Evolutionary conservation across 2,113 vertebrate genomes (phyloP).

Genomic region (Lophura nycthemera): DNA sequence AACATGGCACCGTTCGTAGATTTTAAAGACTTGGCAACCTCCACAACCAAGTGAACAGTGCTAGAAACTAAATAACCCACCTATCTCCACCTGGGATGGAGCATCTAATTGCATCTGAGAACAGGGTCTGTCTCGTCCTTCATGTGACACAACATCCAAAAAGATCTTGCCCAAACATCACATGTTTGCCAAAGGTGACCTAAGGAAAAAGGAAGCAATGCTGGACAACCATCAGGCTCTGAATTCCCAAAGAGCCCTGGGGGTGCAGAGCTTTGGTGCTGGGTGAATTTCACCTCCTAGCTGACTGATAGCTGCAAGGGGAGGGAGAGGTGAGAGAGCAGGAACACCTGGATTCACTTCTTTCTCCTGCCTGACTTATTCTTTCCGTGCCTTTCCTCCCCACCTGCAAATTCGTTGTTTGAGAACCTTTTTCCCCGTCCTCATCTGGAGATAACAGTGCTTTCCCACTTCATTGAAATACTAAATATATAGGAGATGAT

Average conservation of each 20-base stretch:
- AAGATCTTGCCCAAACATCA: background rate
- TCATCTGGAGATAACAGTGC: background rate
- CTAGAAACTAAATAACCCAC: background rate
- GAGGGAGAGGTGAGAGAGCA: background rate
- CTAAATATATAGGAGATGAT: background rate
- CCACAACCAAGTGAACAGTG: background rate
- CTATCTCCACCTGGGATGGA: background rate
- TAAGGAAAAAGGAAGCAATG: background rate
- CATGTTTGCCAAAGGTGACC: background rate
- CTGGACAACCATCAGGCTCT: background rate
- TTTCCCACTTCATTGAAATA: conserved; percentile 37
- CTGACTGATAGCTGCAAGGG: background rate
- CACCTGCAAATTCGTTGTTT: background rate
- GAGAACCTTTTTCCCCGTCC: background rate
- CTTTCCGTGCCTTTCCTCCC: background rate
- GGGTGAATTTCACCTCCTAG: background rate
- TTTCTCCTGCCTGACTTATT: background rate
- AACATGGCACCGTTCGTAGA: background rate
- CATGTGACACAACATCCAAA: background rate
- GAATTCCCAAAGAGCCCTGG: background rate
- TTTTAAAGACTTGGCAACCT: background rate
- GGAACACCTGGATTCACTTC: background rate
- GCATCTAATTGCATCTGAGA: background rate
- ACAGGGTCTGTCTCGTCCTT: background rate
- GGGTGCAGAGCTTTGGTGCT: background rate